Percentiles rank a stretch among this genome's conserved stretches.
Evolutionary conservation across 2,113 vertebrate genomes (phyloP).

Genomic region (Eclectus roratus): DNA sequence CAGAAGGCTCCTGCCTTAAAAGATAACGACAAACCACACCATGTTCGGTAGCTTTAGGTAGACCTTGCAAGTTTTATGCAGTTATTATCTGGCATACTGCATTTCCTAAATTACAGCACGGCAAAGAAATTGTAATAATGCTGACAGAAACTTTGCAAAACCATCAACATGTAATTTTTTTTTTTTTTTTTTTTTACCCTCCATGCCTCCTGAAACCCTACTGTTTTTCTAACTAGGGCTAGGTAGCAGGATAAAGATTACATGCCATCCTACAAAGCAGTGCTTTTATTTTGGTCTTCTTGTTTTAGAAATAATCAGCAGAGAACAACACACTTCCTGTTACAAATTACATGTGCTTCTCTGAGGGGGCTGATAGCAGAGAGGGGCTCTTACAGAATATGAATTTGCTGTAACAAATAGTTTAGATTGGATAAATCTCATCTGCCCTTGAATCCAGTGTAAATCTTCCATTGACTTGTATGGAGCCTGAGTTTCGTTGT

Average conservation of each 20-base stretch:
- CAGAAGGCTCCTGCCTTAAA: not conserved
- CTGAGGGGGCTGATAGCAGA: not conserved
- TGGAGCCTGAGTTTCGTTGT: not conserved
- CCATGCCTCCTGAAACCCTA: not conserved
- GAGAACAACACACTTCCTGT: not conserved
- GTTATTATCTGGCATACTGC: not conserved
- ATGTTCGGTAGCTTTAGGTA: not conserved
- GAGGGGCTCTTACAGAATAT: not conserved
- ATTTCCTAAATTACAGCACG: not conserved
- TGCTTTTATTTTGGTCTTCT: not conserved
- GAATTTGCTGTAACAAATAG: not conserved
- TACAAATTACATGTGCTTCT: not conserved
- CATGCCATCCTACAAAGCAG: not conserved
- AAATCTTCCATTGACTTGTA: not conserved
- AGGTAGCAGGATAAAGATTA: not conserved
- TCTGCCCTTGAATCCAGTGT: not conserved
- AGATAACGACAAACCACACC: not conserved
- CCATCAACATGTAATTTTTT: not conserved
- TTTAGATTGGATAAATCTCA: not conserved
- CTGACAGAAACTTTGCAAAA: not conserved
- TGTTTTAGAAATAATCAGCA: conserved; percentile 36
- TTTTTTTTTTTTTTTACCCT: not conserved
- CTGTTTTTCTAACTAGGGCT: not conserved
- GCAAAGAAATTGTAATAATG: not conserved
- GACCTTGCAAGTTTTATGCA: not conserved